Conservation (phyloP, 1,140 invertebrate genomes). For the Pseudomyrmex pallidus region DNA sequence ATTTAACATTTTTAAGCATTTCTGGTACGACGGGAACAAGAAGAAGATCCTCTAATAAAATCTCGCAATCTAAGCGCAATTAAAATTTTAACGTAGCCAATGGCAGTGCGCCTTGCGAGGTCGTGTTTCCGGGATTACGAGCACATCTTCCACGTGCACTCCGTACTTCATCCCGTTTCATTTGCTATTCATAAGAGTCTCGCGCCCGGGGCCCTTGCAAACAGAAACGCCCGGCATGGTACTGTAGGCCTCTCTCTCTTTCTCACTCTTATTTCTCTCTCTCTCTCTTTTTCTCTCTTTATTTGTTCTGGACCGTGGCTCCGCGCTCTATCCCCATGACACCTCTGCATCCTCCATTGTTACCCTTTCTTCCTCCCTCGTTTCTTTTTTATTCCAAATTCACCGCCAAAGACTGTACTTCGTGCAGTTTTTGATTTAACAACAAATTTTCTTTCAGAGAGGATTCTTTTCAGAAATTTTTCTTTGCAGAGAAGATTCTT, state of each 20-base stretch:
- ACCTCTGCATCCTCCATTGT: constrained; percentile 1
- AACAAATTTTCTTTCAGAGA: no score
- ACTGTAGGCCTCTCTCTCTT: background rate
- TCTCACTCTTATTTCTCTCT: background rate
- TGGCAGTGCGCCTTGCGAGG: background rate
- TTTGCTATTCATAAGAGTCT: constrained; percentile 62
- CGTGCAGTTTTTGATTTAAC: background rate
- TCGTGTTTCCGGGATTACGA: background rate
- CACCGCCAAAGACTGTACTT: background rate
- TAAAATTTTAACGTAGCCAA: constrained; percentile 2
- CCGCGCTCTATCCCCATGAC: background rate
- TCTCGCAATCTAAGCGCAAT: background rate
- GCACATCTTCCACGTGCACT: background rate
- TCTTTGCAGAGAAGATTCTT: no score
- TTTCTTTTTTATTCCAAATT: constrained; percentile 15
- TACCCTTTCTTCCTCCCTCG: background rate
- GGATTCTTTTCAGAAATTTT: no score
- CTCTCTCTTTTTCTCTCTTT: constrained; percentile 9
- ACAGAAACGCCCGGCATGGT: constrained; percentile 31
- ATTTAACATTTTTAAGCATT: background rate
- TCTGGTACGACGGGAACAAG: no score
- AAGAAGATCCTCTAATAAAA: background rate
- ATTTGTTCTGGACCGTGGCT: background rate
- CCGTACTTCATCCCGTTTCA: constrained; percentile 50
- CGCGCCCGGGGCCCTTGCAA: constrained; percentile 33